Evolutionary conservation across 1,140 invertebrate genomes (phyloP), one percentile per base, ranked within the genome.

Genomic region (Sitophilus oryzae): DNA sequence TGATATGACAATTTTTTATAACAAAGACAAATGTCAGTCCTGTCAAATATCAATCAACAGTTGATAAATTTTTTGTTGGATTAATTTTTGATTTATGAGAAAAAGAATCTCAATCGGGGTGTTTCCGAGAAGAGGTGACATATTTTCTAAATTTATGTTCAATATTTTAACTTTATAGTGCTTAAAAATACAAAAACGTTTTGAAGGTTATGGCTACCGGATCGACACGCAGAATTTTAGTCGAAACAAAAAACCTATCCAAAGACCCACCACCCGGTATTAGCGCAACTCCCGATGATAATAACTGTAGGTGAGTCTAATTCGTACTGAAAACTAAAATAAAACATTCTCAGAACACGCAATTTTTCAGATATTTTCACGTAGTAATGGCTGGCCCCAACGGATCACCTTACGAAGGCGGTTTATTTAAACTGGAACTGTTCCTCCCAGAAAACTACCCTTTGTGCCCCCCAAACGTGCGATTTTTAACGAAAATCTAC

Each of bases 401-500:
- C 58, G 74, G 73, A 16, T 83, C 82, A 34, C 86, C 86, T 16
- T 88, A 88, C 73, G 84, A 88, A 70, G 81, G 82, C 34, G 86
- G 86, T 37, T 72, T 81, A n/a, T 89, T 89, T 73, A 84, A 85
- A 71, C 69, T 89, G 61, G 86, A 89, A 74, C 66, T 89, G 9
- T 89, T 89, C 73, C 69, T 89, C 44, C 86, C 86, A 3, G 86
- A 89, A 70, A 85, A 88, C 68, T 89, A 89, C 73, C 86, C 86
- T 30, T 84, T 89, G 80, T 81, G 82, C 51, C 83, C 86, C 15
- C 86, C 86, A 4, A 88, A 86, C 79, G 86, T 89, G 36, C 61
- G 74, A 5, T 89, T 89, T 71, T 79, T 88, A 73, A 89, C 86
- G 10, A 86, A 85, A 73, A 88, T 89, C 58, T 89, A 88, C 71